Evolutionary conservation across 2,888 invertebrate species (phyloP).

Genomic region (Piscicola geometra): DNA sequence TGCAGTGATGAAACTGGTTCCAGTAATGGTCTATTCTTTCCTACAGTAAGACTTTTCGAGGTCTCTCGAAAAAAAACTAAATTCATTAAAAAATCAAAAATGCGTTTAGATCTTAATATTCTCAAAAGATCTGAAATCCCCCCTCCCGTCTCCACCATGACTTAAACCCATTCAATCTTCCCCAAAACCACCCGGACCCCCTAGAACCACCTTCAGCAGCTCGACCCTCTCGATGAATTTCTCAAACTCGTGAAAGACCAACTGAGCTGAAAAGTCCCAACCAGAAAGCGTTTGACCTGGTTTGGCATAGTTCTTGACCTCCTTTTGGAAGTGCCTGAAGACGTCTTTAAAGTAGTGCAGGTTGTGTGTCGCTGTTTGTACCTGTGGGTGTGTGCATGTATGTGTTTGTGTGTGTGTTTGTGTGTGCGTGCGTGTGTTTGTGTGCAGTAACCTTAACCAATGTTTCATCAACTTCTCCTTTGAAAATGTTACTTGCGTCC

Average conservation of each 20-base stretch:
- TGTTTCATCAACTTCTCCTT: conserved; percentile 89
- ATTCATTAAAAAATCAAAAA: too few species aligned
- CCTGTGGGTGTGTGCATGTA: too few species aligned
- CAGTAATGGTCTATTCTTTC: too few species aligned
- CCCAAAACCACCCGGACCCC: too few species aligned
- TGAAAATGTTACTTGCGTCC: conserved; percentile 85
- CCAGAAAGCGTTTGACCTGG: conserved; percentile 48
- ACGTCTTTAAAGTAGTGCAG: conserved; percentile 50
- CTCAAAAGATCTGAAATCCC: too few species aligned
- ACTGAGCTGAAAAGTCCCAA: conserved; percentile 55
- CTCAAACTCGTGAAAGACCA: conserved; percentile 55
- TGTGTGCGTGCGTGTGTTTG: background rate
- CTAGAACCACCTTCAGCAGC: conserved; percentile 52
- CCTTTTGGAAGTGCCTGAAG: conserved; percentile 53
- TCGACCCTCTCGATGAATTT: conserved; percentile 53
- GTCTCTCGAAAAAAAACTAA: too few species aligned
- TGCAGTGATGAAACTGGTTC: too few species aligned
- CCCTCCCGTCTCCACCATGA: too few species aligned
- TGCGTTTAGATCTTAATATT: too few species aligned
- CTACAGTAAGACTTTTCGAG: too few species aligned
- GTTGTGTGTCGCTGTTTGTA: conserved; percentile 56
- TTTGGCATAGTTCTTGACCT: conserved; percentile 53
- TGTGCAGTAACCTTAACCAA: conserved; percentile 78
- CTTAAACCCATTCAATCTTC: too few species aligned
- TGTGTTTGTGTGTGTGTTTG: background rate